phyloP scores from a whole-genome alignment of 2,888 invertebrate genomes.

The Teleogryllus oceanicus region DNA sequence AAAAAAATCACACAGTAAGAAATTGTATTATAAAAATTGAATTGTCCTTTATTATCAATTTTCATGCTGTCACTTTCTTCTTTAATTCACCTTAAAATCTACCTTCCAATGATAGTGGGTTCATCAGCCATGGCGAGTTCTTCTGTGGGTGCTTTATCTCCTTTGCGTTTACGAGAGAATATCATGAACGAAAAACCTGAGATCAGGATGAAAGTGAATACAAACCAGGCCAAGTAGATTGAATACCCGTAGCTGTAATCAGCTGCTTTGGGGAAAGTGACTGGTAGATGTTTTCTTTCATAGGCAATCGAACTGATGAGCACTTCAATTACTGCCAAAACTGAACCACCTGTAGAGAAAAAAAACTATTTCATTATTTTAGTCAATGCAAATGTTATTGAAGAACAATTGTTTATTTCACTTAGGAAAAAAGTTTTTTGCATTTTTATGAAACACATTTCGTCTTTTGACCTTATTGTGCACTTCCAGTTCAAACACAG shows the following conservation, averaged over 20 bases:
- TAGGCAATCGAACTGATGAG: constrained; percentile 69
- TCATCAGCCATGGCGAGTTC: constrained; percentile 82
- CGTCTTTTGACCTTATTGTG: no score
- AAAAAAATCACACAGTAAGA: constrained; percentile 3
- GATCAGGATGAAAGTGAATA: constrained; percentile 64
- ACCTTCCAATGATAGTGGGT: constrained; percentile 67
- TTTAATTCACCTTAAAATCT: background rate
- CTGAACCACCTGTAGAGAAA: constrained; percentile 63
- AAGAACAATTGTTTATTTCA: no score
- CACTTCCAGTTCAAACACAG: no score
- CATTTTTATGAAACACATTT: no score
- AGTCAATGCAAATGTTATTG: no score
- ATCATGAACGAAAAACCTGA: constrained; percentile 72
- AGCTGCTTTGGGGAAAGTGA: constrained; percentile 64
- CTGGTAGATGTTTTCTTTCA: constrained; percentile 61
- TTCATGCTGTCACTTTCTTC: background rate
- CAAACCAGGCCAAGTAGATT: constrained; percentile 72
- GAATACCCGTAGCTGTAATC: constrained; percentile 69
- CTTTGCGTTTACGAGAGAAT: constrained; percentile 80
- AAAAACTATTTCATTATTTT: background rate
- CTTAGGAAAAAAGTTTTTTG: no score
- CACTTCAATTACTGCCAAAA: constrained; percentile 79
- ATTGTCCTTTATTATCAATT: background rate
- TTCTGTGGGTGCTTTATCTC: constrained; percentile 75
- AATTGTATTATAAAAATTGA: constrained; percentile 20